Conservation (phyloP, 2,113 vertebrate species). For the Propithecus coquereli region DNA sequence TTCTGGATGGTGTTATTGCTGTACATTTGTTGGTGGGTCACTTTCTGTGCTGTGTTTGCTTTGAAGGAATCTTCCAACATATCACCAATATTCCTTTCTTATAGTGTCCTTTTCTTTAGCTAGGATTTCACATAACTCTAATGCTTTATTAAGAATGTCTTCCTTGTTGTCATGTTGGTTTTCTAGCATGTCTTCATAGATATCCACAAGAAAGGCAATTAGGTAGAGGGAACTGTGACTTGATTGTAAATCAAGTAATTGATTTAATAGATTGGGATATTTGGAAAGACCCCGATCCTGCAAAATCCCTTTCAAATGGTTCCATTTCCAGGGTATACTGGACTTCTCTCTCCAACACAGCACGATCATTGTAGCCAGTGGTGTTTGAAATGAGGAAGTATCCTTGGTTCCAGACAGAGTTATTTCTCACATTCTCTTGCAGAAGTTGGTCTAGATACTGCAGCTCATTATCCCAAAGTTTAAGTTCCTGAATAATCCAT, state of each 20-base stretch:
- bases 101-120: constrained; percentile 94
- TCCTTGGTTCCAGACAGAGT: constrained; percentile 98
- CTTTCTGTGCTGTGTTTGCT: constrained; percentile 84
- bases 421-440: constrained; percentile 96
- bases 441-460: constrained; percentile 93
- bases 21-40: constrained; percentile 63
- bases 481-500: constrained; percentile 99
- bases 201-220: constrained; percentile 94
- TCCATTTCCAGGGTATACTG: constrained; percentile 95
- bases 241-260: constrained; percentile 89
- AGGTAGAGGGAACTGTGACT: constrained; percentile 93
- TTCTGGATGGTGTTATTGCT: constrained; percentile 68
- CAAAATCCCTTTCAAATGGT: constrained; percentile 97
- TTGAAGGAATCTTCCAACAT: constrained; percentile 90
- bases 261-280: constrained; percentile 89
- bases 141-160: constrained; percentile 87
- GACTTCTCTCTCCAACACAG: constrained; percentile 92
- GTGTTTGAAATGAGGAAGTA: constrained; percentile 96
- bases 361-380: constrained; percentile 89
- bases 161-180: constrained; percentile 84
- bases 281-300: constrained; percentile 92
- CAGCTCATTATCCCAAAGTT: constrained; percentile 94
- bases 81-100: constrained; percentile 95
- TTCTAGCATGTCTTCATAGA: constrained; percentile 95
- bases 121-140: constrained; percentile 93